A percentile compares a stretch with the other conserved stretches of the same genome.
phyloP scores from a whole-genome alignment of 2,113 vertebrate species.

The Euleptes europaea region DNA sequence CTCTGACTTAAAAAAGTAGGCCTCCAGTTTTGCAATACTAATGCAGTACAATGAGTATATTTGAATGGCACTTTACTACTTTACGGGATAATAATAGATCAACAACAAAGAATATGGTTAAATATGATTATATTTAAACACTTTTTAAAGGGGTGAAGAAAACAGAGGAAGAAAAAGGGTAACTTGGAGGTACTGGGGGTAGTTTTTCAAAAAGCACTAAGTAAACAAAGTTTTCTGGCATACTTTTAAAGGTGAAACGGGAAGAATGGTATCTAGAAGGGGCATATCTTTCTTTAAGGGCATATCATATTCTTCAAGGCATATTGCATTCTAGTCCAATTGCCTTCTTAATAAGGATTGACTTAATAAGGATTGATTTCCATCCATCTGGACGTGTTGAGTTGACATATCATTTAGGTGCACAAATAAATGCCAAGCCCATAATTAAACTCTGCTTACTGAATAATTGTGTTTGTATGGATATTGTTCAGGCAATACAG shows the following conservation, averaged over 20 bases:
- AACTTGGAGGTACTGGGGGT: not conserved
- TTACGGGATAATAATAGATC: not conserved
- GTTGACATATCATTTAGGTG: not conserved
- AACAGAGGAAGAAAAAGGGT: not conserved
- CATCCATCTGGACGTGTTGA: not conserved
- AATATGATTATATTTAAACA: not conserved
- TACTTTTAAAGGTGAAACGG: not conserved
- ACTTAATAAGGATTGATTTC: not conserved
- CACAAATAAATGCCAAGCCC: slow-evolving; percentile 16
- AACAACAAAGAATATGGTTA: not conserved
- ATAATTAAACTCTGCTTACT: slow-evolving; percentile 17
- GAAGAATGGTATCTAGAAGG: not conserved
- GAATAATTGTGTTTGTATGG: too few species aligned
- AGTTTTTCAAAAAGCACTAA: not conserved
- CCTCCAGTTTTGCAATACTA: not conserved
- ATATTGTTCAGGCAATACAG: too few species aligned
- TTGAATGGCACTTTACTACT: not conserved
- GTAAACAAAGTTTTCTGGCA: not conserved
- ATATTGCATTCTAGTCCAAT: not conserved
- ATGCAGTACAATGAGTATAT: not conserved
- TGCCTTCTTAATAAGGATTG: not conserved
- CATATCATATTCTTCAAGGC: not conserved
- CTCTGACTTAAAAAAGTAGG: not conserved
- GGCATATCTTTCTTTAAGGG: not conserved
- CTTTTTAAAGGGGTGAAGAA: not conserved